Percentiles rank a stretch among this genome's conserved stretches.
Evolutionary conservation across 2,797 vertebrate genomes (phyloP).

Genomic region (Lerista edwardsae): DNA sequence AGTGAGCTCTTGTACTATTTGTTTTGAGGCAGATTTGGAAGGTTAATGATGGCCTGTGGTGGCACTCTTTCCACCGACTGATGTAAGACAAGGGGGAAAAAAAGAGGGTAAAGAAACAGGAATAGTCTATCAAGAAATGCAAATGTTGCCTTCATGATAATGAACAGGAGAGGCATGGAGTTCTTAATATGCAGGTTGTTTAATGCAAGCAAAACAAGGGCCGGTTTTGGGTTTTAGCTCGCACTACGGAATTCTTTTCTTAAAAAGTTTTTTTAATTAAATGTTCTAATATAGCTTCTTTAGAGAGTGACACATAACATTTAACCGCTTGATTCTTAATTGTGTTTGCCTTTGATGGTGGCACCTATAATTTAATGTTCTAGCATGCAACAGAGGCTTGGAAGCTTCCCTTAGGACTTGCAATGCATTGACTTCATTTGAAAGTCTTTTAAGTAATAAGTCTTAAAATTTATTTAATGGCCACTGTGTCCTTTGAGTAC

Average conservation of each 20-base stretch:
- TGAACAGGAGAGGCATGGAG: conserved; percentile 78
- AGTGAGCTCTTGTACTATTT: conserved; percentile 99
- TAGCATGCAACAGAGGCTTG: conserved; percentile 74
- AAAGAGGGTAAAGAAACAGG: conserved; percentile 82
- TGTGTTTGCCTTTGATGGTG: conserved; percentile 84
- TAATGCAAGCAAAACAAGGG: conserved; percentile 78
- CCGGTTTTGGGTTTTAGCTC: conserved; percentile 77
- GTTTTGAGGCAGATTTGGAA: conserved; percentile 97
- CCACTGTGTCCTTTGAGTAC: conserved; percentile 80
- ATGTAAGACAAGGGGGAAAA: conserved; percentile 80
- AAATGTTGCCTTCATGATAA: conserved; percentile 93
- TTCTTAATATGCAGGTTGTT: conserved; percentile 81
- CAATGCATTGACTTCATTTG: conserved; percentile 79
- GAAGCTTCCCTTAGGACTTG: conserved; percentile 81
- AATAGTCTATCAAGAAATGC: conserved; percentile 90
- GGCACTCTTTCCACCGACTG: conserved; percentile 90
- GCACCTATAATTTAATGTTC: conserved; percentile 73
- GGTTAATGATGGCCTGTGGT: conserved; percentile 96
- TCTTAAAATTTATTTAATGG: conserved; percentile 88
- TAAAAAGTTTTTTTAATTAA: conserved; percentile 89
- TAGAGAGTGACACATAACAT: conserved; percentile 87
- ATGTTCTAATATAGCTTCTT: conserved; percentile 86
- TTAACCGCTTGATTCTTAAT: conserved; percentile 89
- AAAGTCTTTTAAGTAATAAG: conserved; percentile 85
- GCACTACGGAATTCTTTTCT: conserved; percentile 75